Evolutionary conservation across 2,113 vertebrate genomes (phyloP), one percentile per base, ranked within the genome.

Genomic region (Rhagologus leucostigma): DNA sequence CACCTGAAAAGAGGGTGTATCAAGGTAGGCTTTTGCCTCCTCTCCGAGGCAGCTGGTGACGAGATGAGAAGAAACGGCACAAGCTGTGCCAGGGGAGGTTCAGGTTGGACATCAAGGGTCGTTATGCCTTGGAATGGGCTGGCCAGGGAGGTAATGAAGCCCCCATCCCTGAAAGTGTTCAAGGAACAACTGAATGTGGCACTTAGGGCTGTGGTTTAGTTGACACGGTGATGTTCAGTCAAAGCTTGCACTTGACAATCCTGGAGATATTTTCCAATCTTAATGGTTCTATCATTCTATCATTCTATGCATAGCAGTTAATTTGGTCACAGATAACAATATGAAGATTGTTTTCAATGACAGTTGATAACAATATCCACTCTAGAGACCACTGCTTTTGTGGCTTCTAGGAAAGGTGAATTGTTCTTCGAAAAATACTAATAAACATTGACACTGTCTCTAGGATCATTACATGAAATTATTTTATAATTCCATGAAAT

Each of bases 61-160:
- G 75, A 46, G 13, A 52, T 16, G 46, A 82, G 60, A 46, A 65
- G 24, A 53, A 82, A 82, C 30, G 60, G 23, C 46, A 39, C 39
- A 68, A 12, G 24, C 9, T 53, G 46, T 18, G 9, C 46, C 16
- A 41, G 22, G 14, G 24, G 20, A 68, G 9, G 11, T 41, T 41
- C 33, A 89, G 19, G 5, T 5, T 53, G 46, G 23, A 22, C 46
- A 57, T n/a, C 22, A 30, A 39, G 46, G 29, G 20, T 41, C 1
- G 0, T 47, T 8, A 4, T 39, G 13, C 11, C 15, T 24, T 46
- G 24, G 13, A 68, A 46, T 0, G 0, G 23, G 46, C 22, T 82
- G 69, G 24, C 37, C 46, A 39, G 27, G 37, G 33, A 68, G 46
- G 23, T 4, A 22, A 16, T 20, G 46, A 50, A 75, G n/a, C 24